phyloP scores from a whole-genome alignment of 1,140 invertebrate species.

The Drosophila chauvacae region DNA sequence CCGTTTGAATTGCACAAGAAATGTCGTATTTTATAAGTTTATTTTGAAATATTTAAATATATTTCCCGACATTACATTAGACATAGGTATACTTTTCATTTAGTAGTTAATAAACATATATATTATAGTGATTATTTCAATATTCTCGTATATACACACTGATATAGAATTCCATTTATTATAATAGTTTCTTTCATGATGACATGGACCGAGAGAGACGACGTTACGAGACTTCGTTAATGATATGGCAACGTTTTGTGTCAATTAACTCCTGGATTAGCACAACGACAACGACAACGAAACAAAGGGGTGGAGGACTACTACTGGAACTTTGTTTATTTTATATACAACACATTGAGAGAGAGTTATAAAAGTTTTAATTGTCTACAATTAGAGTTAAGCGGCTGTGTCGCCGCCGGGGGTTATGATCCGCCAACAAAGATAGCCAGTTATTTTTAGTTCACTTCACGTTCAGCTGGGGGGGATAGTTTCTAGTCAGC shows the following conservation, averaged over 20 bases:
- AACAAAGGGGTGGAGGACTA: constrained; percentile 5
- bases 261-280: constrained; percentile 39
- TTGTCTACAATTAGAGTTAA: constrained; percentile 54
- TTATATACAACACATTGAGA: constrained; percentile 74
- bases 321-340: constrained; percentile 41
- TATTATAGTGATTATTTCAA: constrained; percentile 32
- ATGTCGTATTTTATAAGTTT: constrained; percentile 47
- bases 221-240: constrained; percentile 34
- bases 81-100: constrained; percentile 14
- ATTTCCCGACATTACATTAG: constrained; percentile 35
- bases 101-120: constrained; percentile 33
- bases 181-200: constrained; percentile 1
- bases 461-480: constrained; percentile 15
- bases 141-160: constrained; percentile 54
- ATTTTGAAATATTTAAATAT: constrained; percentile 48
- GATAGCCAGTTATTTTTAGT: constrained; percentile 27
- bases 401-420: background rate
- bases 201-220: constrained; percentile 31
- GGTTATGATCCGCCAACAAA: constrained; percentile 10
- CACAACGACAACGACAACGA: constrained; percentile 35
- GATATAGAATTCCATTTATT: constrained; percentile 16
- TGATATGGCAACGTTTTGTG: constrained; percentile 53
- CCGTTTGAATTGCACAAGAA: constrained; percentile 41
- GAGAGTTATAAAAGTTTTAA: constrained; percentile 59
- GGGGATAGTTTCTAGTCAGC: background rate